These are phyloP conservation scores for Laticauda laticaudata DNA, from an alignment of 2,113 vertebrate genomes.

Conservation along the genomic window DNA sequence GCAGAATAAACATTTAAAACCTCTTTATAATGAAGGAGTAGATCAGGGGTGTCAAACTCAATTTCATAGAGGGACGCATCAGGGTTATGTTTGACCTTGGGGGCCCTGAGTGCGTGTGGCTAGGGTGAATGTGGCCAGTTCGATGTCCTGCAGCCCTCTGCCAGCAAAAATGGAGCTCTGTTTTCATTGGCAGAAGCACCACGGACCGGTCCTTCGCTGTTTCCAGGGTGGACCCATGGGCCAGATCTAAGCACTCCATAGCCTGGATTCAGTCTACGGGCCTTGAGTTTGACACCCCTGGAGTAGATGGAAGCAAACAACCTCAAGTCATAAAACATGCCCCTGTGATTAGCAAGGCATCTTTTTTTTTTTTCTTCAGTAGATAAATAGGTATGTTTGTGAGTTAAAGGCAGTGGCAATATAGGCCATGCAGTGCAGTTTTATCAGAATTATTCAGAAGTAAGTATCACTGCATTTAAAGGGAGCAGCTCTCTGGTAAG, in stretches of 20 bases:
- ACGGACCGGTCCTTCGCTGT: too few species aligned
- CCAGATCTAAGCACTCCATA: too few species aligned
- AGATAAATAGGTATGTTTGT: background rate
- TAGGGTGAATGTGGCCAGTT: too few species aligned
- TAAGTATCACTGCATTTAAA: background rate
- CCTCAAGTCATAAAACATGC: background rate
- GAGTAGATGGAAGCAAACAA: background rate
- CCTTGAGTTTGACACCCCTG: too few species aligned
- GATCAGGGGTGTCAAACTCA: background rate
- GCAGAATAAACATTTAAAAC: background rate
- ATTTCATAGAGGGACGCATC: too few species aligned
- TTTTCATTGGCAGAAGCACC: too few species aligned
- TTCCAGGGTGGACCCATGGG: too few species aligned
- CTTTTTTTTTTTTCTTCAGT: background rate
- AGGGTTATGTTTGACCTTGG: too few species aligned
- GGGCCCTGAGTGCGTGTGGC: too few species aligned
- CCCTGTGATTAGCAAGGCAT: background rate
- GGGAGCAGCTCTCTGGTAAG: background rate
- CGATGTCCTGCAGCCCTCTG: too few species aligned
- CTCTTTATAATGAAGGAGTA: background rate
- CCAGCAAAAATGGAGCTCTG: too few species aligned
- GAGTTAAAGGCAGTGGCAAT: background rate
- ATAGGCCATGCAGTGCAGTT: background rate
- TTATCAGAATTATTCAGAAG: background rate
- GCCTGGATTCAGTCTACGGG: accelerated